These are phyloP conservation scores for Anhinga anhinga DNA, from an alignment of 2,113 vertebrate species.

Conservation along the genomic window DNA sequence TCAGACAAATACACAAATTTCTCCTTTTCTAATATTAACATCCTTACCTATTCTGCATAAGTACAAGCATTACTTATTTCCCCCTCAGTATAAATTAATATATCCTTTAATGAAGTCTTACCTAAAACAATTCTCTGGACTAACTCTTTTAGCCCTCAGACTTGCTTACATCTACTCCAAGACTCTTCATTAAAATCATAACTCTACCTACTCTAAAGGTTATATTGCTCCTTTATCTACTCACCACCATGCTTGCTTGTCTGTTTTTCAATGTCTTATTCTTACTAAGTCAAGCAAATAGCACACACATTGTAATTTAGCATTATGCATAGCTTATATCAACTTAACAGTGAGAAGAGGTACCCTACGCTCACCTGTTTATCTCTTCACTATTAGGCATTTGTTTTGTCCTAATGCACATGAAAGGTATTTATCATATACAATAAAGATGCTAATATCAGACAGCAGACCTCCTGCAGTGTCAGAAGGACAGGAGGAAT, in stretches of 20 bases:
- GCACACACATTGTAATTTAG: fast-evolving
- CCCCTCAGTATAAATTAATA: not conserved
- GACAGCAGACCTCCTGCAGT: not conserved
- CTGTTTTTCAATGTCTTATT: not conserved
- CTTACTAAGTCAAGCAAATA: not conserved
- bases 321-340: not conserved
- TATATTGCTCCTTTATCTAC: not conserved
- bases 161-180: not conserved
- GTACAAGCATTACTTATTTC: not conserved
- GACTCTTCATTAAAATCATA: not conserved
- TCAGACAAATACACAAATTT: not conserved
- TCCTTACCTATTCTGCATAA: not conserved
- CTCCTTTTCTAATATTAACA: not conserved
- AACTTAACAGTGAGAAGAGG: not conserved
- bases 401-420: not conserved
- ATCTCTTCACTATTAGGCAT: not conserved
- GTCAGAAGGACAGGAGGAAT: not conserved
- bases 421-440: not conserved
- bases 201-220: not conserved
- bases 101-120: not conserved
- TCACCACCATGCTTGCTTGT: not conserved
- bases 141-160: not conserved
- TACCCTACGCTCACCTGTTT: not conserved
- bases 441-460: not conserved
- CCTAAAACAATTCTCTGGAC: not conserved